Evolutionary conservation across 2,888 invertebrate species (phyloP).

Genomic region (Exocentrus adspersus): DNA sequence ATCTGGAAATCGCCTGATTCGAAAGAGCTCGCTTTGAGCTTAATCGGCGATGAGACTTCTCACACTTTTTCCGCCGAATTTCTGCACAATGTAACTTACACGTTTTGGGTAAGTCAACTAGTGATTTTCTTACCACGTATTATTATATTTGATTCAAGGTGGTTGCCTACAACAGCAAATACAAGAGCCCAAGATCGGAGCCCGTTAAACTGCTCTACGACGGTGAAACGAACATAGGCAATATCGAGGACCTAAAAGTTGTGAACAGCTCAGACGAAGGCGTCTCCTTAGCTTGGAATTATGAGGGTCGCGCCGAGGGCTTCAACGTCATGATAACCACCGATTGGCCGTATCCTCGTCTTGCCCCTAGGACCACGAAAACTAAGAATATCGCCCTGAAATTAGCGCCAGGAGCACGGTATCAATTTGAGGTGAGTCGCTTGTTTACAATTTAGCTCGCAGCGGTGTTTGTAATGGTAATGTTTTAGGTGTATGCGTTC

Average conservation of each 20-base stretch:
- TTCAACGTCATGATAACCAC: constrained; percentile 58
- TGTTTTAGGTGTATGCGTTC: constrained; percentile 71
- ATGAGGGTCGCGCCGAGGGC: constrained; percentile 53
- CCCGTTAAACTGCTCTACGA: constrained; percentile 72
- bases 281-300: constrained; percentile 71
- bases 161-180: constrained; percentile 72
- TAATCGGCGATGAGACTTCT: constrained; percentile 63
- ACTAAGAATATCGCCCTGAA: constrained; percentile 51
- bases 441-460: not conserved
- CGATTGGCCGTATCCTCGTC: constrained; percentile 68
- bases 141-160: constrained; percentile 67
- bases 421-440: constrained; percentile 67
- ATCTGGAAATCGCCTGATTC: constrained; percentile 71
- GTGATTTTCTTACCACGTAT: too few relatives aligned
- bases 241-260: constrained; percentile 68
- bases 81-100: constrained; percentile 70
- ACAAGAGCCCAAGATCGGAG: constrained; percentile 71
- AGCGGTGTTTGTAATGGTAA: too few relatives aligned
- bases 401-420: constrained; percentile 64
- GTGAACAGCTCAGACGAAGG: constrained; percentile 65
- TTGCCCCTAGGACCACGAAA: constrained; percentile 63
- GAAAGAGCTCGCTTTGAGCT: constrained; percentile 66
- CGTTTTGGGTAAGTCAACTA: constrained; percentile 81
- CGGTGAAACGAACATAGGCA: constrained; percentile 71
- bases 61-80: constrained; percentile 69